These are phyloP conservation scores for Orthosia cruda DNA, from an alignment of 2,888 invertebrate species.

Conservation along the genomic window DNA sequence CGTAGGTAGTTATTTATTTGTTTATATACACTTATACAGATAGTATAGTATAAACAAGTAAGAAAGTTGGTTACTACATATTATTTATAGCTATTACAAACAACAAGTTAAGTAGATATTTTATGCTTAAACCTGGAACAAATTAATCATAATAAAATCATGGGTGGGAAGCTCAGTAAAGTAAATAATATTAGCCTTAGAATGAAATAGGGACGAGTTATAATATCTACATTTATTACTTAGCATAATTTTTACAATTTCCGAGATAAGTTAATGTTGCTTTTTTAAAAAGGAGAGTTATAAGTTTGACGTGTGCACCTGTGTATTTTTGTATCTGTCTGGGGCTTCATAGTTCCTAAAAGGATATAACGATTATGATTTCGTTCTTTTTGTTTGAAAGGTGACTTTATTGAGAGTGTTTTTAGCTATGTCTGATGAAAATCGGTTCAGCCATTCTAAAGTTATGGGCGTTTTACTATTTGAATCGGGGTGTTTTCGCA, in stretches of 20 bases:
- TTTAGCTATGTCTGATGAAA: too few species aligned
- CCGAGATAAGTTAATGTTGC: background rate
- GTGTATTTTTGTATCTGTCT: too few species aligned
- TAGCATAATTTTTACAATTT: slow-evolving; percentile 1
- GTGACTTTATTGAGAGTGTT: too few species aligned
- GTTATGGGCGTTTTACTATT: too few species aligned
- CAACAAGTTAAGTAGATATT: slow-evolving; percentile 32
- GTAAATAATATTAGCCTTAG: slow-evolving; percentile 30
- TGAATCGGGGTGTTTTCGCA: too few species aligned
- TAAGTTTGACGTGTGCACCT: too few species aligned
- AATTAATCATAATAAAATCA: slow-evolving; percentile 41
- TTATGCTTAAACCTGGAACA: slow-evolving; percentile 20
- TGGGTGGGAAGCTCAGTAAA: slow-evolving; percentile 37
- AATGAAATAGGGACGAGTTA: slow-evolving; percentile 21
- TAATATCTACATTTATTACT: slow-evolving; percentile 4
- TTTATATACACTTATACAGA: background rate
- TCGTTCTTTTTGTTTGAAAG: too few species aligned
- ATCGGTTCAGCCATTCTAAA: too few species aligned
- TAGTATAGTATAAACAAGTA: background rate
- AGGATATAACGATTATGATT: too few species aligned
- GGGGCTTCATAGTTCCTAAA: too few species aligned
- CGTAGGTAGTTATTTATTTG: background rate
- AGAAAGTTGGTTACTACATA: background rate
- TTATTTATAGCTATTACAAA: slow-evolving; percentile 43
- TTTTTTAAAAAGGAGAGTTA: background rate